phyloP scores from a whole-genome alignment of 2,888 invertebrate genomes.

The Minunthozetes semirufus region DNA sequence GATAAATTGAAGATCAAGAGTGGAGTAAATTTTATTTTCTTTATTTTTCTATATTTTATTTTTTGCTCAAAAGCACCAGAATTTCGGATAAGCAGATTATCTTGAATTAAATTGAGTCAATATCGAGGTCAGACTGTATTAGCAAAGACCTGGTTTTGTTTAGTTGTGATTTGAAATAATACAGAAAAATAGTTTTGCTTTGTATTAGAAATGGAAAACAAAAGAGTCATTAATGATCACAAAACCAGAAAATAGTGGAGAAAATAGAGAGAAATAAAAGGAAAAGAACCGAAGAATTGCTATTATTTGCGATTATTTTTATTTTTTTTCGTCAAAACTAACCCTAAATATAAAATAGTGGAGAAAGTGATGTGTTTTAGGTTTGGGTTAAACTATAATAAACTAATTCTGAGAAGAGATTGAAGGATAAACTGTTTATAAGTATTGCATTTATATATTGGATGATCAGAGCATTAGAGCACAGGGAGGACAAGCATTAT shows the following conservation, averaged over 20 bases:
- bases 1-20: too few species aligned
- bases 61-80: too few species aligned
- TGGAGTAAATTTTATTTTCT: too few species aligned
- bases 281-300: not conserved
- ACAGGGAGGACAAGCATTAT: not conserved
- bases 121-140: too few species aligned
- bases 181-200: not conserved
- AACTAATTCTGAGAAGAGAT: too few species aligned
- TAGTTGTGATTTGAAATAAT: too few species aligned
- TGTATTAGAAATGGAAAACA: not conserved
- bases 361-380: not conserved
- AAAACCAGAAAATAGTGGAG: not conserved
- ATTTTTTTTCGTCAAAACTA: not conserved
- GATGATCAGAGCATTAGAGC: not conserved
- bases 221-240: not conserved
- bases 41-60: too few species aligned
- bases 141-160: too few species aligned
- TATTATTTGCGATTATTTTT: not conserved
- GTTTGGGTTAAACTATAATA: constrained; percentile 3
- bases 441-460: not conserved
- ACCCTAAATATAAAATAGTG: not conserved
- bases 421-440: not conserved
- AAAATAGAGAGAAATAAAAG: not conserved
- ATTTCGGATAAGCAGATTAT: too few species aligned
- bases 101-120: too few species aligned